phyloP scores from a whole-genome alignment of 1,140 invertebrate genomes.

The Frieseomelitta varia region DNA sequence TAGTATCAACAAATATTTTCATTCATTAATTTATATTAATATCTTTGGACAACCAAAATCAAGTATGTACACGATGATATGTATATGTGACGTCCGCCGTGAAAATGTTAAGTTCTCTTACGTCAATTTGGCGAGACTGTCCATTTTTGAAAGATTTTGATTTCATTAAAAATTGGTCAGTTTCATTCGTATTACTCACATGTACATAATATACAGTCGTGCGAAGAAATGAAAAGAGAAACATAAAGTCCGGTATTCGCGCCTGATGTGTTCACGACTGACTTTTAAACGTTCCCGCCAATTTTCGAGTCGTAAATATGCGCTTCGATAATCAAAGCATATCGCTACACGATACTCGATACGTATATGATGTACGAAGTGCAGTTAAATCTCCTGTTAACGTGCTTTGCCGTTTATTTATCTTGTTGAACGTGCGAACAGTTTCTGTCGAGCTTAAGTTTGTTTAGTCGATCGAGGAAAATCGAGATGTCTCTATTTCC shows the following conservation, averaged over 20 bases:
- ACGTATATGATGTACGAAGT: background rate
- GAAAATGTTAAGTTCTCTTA: too few relatives aligned
- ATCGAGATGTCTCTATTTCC: background rate
- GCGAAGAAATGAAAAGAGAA: background rate
- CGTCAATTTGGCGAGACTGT: too few relatives aligned
- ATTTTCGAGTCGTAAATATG: conserved; percentile 15
- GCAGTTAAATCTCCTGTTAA: background rate
- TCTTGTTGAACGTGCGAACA: background rate
- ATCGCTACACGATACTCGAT: background rate
- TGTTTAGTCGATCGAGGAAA: background rate
- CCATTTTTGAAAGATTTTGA: background rate
- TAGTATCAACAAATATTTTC: too few relatives aligned
- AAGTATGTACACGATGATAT: too few relatives aligned
- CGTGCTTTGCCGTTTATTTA: background rate
- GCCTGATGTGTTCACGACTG: background rate
- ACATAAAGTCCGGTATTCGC: background rate
- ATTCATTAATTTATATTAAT: too few relatives aligned
- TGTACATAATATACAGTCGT: background rate
- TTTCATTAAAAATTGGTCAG: background rate
- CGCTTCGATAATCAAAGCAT: background rate
- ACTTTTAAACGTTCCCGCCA: background rate
- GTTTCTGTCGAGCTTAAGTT: background rate
- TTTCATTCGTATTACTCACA: background rate
- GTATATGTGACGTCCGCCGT: too few relatives aligned
- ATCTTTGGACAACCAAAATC: too few relatives aligned